Percentiles rank a stretch among this genome's conserved stretches.
Evolutionary conservation across 2,888 invertebrate species (phyloP).

Genomic region (Scrobipalpa costella): DNA sequence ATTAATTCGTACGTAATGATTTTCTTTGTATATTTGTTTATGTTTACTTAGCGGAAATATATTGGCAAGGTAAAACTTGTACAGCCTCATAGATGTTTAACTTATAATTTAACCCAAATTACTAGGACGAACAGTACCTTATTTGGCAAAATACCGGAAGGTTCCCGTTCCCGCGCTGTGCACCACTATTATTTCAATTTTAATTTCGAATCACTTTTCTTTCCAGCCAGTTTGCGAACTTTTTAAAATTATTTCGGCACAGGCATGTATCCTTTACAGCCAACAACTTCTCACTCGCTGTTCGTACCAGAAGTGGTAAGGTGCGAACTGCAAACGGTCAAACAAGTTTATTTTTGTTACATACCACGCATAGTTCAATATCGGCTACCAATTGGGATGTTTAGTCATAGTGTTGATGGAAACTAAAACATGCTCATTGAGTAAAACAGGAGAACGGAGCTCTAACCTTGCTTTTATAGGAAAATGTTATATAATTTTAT

Average conservation of each 20-base stretch:
- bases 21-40: too few species aligned
- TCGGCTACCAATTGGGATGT: conserved; percentile 28
- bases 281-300: conserved; percentile 55
- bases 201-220: background rate
- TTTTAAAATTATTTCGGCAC: conserved; percentile 40
- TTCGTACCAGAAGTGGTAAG: conserved; percentile 54
- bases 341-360: conserved; percentile 70
- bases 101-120: too few species aligned
- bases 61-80: too few species aligned
- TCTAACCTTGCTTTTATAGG: background rate
- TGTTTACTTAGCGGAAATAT: too few species aligned
- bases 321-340: conserved; percentile 55
- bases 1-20: background rate
- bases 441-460: background rate
- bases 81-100: too few species aligned
- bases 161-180: background rate
- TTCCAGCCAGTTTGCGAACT: background rate
- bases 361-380: conserved; percentile 52
- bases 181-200: background rate
- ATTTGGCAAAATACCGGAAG: background rate
- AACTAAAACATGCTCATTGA: conserved; percentile 10
- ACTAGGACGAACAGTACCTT: background rate
- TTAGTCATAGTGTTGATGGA: conserved; percentile 16
- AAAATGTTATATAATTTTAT: background rate
- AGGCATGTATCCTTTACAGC: conserved; percentile 57